Base-by-base conservation (phyloP, 2,888 invertebrate genomes). In the Drosophila aldrichi region DNA sequence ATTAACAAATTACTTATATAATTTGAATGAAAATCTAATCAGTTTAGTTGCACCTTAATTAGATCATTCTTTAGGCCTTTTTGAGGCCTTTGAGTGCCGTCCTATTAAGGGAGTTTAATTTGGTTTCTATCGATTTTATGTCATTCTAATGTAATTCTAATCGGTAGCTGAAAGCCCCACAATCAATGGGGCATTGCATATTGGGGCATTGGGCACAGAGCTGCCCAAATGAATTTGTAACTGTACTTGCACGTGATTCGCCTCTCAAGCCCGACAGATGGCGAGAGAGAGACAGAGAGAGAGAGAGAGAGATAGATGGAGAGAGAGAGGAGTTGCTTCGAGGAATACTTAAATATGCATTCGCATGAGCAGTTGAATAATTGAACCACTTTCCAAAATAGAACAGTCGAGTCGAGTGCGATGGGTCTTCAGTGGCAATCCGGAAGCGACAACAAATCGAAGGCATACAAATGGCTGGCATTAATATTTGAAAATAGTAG, bases 341-440 rank as follows among this genome's bases (percentile, higher is more conserved):
- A 14, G 55, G 58, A 72, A 62, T 70, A 73, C 62, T 78, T 62
- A 58, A 67, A 70, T 73, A 78, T 82, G 83, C 85, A 80, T 73
- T 64, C 70, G 57, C 81, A 81, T 72, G 81, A 77, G 73, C 72
- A 59, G 60, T 52, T 87, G 63, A 82, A 87, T 84, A 79, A 87
- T 83, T 87, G 32, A 87, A 46, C 29, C 44, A 70, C 58, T 60
- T 36, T 70, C 59, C 54, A 64, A 59, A 69, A 55, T 68, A 68
- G 54, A 40, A n/a, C 54, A 40, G 62, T 48, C 43, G 34, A 52
- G 54, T 29, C 70, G 46, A 36, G 71, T 43, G 49, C 59, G 43
- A 18, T 43, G 61, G 48, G 65, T 32, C 32, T 32, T 32, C 32
- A 49, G 32, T 18, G 18, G 70, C 51, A 44, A 59, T 25, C 22